phyloP scores from a whole-genome alignment of 1,140 invertebrate species.

The Habropoda laboriosa region DNA sequence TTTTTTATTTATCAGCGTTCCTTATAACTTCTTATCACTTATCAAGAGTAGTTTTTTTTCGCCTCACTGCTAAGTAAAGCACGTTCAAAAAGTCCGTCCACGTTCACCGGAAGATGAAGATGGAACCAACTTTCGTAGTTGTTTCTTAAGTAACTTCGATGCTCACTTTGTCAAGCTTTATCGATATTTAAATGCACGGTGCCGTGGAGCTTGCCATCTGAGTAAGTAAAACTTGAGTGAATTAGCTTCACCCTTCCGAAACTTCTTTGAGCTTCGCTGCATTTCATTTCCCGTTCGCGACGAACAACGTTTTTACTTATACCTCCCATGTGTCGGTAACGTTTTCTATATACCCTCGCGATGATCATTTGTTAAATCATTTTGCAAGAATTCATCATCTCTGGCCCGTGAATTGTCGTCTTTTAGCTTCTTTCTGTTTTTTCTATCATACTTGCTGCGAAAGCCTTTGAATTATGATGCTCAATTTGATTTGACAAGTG shows the following conservation, averaged over 20 bases:
- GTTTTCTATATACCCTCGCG: conserved; percentile 8
- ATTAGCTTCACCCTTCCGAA: conserved; percentile 47
- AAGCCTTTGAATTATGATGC: too few relatives aligned
- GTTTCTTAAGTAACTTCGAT: conserved; percentile 42
- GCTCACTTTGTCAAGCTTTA: conserved; percentile 54
- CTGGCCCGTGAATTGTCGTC: background rate
- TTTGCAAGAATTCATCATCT: background rate
- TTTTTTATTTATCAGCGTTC: background rate
- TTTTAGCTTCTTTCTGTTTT: background rate
- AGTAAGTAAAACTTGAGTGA: conserved; percentile 57
- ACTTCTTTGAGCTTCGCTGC: conserved; percentile 48
- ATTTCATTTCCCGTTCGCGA: conserved; percentile 31
- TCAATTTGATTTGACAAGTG: too few relatives aligned
- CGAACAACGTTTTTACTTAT: conserved; percentile 1
- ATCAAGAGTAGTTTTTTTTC: background rate
- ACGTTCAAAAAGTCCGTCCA: conserved; percentile 1
- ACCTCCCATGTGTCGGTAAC: background rate
- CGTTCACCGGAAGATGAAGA: conserved; percentile 23
- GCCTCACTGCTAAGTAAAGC: background rate
- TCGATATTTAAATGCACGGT: conserved; percentile 48
- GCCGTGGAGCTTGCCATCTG: conserved; percentile 22
- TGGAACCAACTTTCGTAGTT: conserved; percentile 38
- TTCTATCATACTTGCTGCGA: too few relatives aligned
- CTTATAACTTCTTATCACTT: background rate
- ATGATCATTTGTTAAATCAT: background rate